Conservation (phyloP, 2,797 vertebrate genomes). For the Spizella passerina region DNA sequence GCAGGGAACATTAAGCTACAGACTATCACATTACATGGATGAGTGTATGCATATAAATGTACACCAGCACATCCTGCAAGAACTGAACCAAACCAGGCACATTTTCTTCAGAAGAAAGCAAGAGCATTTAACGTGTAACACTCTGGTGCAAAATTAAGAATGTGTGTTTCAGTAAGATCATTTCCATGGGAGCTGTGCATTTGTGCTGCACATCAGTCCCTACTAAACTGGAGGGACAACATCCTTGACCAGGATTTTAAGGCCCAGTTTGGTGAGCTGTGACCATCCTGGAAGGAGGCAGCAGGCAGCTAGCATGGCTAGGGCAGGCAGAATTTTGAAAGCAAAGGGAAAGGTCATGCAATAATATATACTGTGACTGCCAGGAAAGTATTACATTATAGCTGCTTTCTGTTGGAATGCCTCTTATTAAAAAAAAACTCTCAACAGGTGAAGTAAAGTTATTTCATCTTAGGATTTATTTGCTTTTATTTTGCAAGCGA, state of each 20-base stretch:
- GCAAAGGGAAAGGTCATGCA: neutral
- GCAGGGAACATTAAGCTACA: neutral
- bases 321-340: neutral
- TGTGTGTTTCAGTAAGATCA: neutral
- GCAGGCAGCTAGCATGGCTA: neutral
- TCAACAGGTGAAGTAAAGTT: neutral
- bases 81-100: neutral
- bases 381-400: neutral
- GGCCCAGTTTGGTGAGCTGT: neutral
- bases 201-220: neutral
- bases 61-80: neutral
- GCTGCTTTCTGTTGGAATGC: neutral
- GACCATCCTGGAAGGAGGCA: neutral
- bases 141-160: neutral
- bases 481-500: neutral
- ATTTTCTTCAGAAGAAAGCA: neutral
- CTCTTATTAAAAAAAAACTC: neutral
- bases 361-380: neutral
- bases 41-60: neutral
- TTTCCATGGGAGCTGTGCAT: fast-evolving
- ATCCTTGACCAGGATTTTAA: neutral
- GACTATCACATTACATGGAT: neutral
- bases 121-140: neutral
- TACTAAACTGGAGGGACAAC: neutral
- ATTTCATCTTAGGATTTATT: neutral